Percentiles rank a stretch among this genome's conserved stretches.
Evolutionary conservation across 2,888 invertebrate species (phyloP).

Genomic region (Poecilus cupreus): DNA sequence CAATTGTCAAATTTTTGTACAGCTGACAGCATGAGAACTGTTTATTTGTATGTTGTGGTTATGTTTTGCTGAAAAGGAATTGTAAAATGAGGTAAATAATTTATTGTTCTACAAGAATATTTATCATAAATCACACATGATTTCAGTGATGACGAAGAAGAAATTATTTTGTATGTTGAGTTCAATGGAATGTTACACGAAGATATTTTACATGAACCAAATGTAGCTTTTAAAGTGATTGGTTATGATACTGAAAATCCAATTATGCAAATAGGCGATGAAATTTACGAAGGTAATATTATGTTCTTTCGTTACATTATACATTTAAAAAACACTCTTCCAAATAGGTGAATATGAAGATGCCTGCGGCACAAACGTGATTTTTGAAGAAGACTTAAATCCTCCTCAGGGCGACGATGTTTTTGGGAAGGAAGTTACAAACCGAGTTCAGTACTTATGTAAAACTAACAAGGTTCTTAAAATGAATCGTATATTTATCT

Average conservation of each 20-base stretch:
- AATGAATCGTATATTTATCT: slow-evolving; percentile 57
- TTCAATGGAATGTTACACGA: slow-evolving; percentile 58
- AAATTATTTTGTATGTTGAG: slow-evolving; percentile 51
- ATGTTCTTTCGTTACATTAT: too few relatives aligned
- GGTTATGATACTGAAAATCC: slow-evolving; percentile 53
- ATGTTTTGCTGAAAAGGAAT: background rate
- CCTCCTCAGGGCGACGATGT: slow-evolving; percentile 41
- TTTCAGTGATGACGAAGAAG: slow-evolving; percentile 37
- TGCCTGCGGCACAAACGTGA: slow-evolving; percentile 49
- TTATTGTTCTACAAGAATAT: background rate
- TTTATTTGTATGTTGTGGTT: background rate
- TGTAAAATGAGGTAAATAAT: background rate
- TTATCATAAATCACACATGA: background rate
- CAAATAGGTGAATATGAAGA: slow-evolving; percentile 52
- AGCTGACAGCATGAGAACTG: background rate
- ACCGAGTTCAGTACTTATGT: slow-evolving; percentile 46
- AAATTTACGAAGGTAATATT: slow-evolving; percentile 52
- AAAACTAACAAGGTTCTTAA: slow-evolving; percentile 56
- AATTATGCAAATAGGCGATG: slow-evolving; percentile 56
- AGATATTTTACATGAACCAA: slow-evolving; percentile 53
- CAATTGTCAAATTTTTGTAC: background rate
- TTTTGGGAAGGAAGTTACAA: slow-evolving; percentile 44
- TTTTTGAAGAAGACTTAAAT: slow-evolving; percentile 53
- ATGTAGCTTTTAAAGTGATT: slow-evolving; percentile 51
- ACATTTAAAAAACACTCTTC: too few relatives aligned